Percentiles rank a stretch among this genome's conserved stretches.
Conservation (phyloP, 2,113 vertebrate species). For the Notiomystis cincta region DNA sequence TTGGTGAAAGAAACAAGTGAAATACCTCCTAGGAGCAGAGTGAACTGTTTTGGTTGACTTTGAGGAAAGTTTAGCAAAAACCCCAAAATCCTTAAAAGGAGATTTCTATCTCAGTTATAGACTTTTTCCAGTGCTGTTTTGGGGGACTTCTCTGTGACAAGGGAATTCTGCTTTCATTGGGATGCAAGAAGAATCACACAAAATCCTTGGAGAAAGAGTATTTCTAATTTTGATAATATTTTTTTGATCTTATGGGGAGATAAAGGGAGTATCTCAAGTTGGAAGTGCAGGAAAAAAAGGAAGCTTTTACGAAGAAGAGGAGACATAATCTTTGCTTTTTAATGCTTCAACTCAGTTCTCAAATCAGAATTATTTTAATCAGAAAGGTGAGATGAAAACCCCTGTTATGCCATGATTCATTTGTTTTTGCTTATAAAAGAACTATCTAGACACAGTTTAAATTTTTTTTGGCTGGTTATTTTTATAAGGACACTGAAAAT, state of each 20-base stretch:
- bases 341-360: background rate
- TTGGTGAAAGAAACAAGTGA: background rate
- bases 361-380: background rate
- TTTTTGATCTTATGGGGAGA: background rate
- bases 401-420: background rate
- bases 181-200: background rate
- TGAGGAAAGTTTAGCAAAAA: background rate
- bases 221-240: background rate
- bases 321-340: background rate
- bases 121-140: background rate
- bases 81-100: background rate
- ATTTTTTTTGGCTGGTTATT: background rate
- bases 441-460: background rate
- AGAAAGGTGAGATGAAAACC: background rate
- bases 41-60: background rate
- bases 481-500: background rate
- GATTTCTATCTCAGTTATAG: background rate
- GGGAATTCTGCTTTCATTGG: background rate
- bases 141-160: background rate
- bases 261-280: background rate
- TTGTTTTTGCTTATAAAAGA: background rate
- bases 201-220: background rate
- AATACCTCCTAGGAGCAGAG: background rate
- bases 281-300: background rate
- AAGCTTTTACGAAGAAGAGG: background rate